Conservation (phyloP, 2,888 invertebrate genomes). For the Anoplius nigerrimus region DNA sequence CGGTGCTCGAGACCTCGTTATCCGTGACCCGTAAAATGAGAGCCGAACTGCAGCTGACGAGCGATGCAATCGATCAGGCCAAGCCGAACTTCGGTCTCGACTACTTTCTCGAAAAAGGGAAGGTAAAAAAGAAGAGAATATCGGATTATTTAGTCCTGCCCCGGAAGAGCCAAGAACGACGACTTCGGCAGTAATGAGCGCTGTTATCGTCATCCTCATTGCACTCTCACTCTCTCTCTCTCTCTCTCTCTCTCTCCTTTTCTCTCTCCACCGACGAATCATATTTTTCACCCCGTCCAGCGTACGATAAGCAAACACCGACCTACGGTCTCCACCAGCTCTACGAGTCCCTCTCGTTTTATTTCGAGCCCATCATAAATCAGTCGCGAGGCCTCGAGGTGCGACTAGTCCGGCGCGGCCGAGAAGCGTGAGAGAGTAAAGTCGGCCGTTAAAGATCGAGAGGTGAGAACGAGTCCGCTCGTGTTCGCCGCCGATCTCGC, state of each 20-base stretch:
- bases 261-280: not conserved
- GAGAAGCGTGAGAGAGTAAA: too few relatives aligned
- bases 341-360: too few relatives aligned
- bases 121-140: too few relatives aligned
- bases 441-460: too few relatives aligned
- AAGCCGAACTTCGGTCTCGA: constrained; percentile 15
- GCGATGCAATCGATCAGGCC: constrained; percentile 33
- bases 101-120: constrained; percentile 15
- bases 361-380: too few relatives aligned
- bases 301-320: constrained; percentile 14
- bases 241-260: too few relatives aligned
- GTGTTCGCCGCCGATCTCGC: not conserved
- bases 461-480: too few relatives aligned
- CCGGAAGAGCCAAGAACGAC: too few relatives aligned
- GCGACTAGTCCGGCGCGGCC: too few relatives aligned
- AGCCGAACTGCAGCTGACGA: constrained; percentile 28
- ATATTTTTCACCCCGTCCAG: constrained; percentile 6
- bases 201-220: constrained; percentile 10
- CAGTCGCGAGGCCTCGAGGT: too few relatives aligned
- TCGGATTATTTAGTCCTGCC: constrained; percentile 11
- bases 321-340: not conserved
- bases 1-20: constrained; percentile 35
- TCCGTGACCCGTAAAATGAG: constrained; percentile 44
- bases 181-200: too few relatives aligned
- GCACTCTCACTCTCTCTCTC: constrained; percentile 1